Evolutionary conservation across 2,797 vertebrate genomes (phyloP).

Genomic region (Darevskia nairensis): DNA sequence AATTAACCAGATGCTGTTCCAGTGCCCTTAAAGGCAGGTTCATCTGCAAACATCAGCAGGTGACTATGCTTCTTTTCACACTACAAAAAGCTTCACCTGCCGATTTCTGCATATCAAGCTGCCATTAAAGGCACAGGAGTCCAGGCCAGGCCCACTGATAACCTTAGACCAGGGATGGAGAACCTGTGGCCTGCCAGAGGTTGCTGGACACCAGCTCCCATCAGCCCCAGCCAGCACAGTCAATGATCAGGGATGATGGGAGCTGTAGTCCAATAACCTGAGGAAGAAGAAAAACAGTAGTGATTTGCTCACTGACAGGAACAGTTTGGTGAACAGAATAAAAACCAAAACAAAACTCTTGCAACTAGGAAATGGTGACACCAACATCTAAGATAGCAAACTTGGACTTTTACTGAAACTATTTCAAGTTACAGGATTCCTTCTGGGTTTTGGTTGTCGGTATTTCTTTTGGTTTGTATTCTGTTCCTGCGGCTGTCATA

Average conservation of each 20-base stretch:
- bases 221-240: neutral
- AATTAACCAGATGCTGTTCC: neutral
- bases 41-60: neutral
- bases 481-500: neutral
- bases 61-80: neutral
- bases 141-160: neutral
- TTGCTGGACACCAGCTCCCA: neutral
- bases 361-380: neutral
- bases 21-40: neutral
- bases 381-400: neutral
- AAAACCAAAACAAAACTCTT: too few species aligned
- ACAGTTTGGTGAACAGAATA: neutral
- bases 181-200: too few species aligned
- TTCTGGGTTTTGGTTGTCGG: neutral
- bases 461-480: neutral
- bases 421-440: neutral
- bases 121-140: neutral
- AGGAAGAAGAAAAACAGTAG: neutral
- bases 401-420: neutral
- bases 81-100: neutral
- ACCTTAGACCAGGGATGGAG: neutral
- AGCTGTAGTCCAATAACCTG: neutral
- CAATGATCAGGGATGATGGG: neutral
- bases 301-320: neutral
- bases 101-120: neutral